phyloP scores from a whole-genome alignment of 2,797 vertebrate genomes.

The Poecilia velifera region DNA sequence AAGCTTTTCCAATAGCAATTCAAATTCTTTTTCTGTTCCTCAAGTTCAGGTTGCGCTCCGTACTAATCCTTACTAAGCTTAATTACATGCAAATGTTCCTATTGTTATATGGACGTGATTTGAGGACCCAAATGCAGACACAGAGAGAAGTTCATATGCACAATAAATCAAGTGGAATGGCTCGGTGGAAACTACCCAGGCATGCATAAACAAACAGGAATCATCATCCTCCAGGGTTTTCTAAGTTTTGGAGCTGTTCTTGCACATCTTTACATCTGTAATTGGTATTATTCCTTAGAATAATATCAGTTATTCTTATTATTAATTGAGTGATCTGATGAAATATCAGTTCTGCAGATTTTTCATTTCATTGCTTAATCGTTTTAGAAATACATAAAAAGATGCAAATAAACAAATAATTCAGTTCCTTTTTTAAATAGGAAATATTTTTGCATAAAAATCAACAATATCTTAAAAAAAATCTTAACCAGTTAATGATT shows the following conservation, averaged over 20 bases:
- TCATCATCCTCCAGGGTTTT: neutral
- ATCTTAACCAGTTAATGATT: no score
- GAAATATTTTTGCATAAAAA: neutral
- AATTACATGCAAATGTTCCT: slow-evolving; percentile 1
- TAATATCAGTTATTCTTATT: no score
- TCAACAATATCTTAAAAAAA: neutral
- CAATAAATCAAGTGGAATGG: neutral
- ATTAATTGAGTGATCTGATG: no score
- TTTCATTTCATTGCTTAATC: no score
- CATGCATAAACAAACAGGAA: neutral
- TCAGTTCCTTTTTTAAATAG: no score
- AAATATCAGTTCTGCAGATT: no score
- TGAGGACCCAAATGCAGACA: neutral
- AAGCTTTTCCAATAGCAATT: neutral
- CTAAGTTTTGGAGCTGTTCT: neutral
- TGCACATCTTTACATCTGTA: neutral
- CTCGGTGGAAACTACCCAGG: neutral
- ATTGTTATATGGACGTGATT: neutral
- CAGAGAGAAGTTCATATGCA: neutral
- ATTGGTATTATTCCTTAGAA: no score
- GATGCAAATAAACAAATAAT: no score
- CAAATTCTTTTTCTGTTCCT: neutral
- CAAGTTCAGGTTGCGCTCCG: neutral
- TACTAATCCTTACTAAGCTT: slow-evolving; percentile 6
- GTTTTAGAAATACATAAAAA: no score